phyloP scores from a whole-genome alignment of 92 coral and sea anemone species.

The Epizoanthus scotinus region DNA sequence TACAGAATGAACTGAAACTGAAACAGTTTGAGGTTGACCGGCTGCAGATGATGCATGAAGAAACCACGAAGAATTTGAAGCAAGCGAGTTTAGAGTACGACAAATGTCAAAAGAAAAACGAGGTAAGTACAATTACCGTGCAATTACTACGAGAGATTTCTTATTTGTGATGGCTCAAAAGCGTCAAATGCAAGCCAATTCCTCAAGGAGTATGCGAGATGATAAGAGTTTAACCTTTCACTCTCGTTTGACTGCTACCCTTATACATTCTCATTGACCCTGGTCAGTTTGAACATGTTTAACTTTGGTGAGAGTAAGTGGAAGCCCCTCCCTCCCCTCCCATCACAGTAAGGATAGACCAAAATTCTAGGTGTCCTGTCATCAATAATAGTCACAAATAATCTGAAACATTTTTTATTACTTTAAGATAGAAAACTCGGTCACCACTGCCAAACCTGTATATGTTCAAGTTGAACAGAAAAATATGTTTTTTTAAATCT shows the following conservation, averaged over 20 bases:
- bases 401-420: no score
- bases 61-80: constrained; percentile 72
- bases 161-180: neutral
- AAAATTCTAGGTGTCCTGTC: no score
- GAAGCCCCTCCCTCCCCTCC: no score
- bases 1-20: constrained; percentile 86
- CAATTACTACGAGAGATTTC: neutral
- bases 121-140: constrained; percentile 52
- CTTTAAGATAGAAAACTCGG: no score
- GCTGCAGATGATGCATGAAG: constrained; percentile 83
- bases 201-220: neutral
- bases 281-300: no score
- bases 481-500: no score
- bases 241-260: neutral
- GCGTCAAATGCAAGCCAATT: no score
- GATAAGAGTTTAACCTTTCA: neutral
- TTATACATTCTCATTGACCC: neutral
- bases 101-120: constrained; percentile 86
- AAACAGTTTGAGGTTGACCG: constrained; percentile 97
- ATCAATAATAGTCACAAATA: no score
- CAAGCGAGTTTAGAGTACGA: constrained; percentile 83
- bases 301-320: no score
- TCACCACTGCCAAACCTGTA: no score
- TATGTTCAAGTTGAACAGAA: no score
- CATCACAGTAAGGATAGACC: no score